Percentiles rank a stretch among this genome's conserved stretches.
phyloP scores from a whole-genome alignment of 2,888 invertebrate species.

The Leucophenga montana region DNA sequence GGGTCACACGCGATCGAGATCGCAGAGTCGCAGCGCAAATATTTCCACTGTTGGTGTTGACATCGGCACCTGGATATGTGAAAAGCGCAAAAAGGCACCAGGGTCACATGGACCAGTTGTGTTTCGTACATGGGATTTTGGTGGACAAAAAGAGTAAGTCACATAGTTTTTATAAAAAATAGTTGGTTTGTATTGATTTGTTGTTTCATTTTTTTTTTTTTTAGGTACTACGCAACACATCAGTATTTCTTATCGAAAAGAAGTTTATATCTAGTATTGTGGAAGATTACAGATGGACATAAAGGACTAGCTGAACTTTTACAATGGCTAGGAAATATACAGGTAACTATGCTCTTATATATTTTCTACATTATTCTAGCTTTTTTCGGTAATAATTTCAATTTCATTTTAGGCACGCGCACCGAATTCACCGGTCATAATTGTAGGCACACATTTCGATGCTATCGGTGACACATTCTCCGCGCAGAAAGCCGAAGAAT shows the following conservation, averaged over 20 bases:
- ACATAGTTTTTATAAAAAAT: neutral
- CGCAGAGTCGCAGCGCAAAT: conserved; percentile 81
- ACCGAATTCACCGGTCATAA: conserved; percentile 95
- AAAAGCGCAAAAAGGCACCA: conserved; percentile 85
- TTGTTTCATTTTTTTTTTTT: conserved; percentile 22
- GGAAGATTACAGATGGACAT: conserved; percentile 94
- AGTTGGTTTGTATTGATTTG: conserved; percentile 23
- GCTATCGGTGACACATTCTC: conserved; percentile 76
- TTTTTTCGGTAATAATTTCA: conserved; percentile 15
- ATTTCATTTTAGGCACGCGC: conserved; percentile 80
- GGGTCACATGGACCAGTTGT: conserved; percentile 87
- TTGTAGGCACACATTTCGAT: conserved; percentile 97
- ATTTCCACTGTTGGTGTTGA: conserved; percentile 98
- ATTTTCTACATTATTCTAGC: neutral
- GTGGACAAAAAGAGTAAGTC: conserved; percentile 92
- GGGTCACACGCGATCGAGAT: conserved; percentile 89
- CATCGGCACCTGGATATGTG: conserved; percentile 95
- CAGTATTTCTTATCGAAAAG: conserved; percentile 97
- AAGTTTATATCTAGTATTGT: conserved; percentile 94
- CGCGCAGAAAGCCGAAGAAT: conserved; percentile 77
- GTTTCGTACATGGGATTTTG: conserved; percentile 99
- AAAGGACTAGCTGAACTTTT: conserved; percentile 91
- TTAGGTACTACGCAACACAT: conserved; percentile 95
- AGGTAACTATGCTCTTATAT: conserved; percentile 66
- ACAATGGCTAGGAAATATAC: conserved; percentile 96